Conservation (phyloP, 1,140 invertebrate genomes). For the Drosophila quadrilineata region DNA sequence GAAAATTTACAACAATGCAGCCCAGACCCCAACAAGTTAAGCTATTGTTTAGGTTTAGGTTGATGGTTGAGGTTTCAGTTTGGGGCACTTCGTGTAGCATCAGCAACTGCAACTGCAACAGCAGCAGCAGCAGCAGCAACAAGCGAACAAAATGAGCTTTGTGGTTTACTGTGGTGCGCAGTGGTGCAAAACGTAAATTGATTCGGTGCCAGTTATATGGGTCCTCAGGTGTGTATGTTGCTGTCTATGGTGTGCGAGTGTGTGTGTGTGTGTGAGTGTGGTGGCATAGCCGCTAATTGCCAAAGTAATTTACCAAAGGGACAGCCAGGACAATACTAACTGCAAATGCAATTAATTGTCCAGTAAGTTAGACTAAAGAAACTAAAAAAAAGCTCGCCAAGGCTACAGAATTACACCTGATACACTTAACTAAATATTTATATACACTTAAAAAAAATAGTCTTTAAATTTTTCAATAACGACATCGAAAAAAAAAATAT, state of each 20-base stretch:
- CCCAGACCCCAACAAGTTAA: conserved; percentile 10
- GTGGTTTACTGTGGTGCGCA: conserved; percentile 17
- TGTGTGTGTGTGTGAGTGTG: background rate
- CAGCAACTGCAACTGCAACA: background rate
- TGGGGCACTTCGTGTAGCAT: background rate
- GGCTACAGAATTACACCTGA: too few relatives aligned
- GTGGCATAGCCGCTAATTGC: conserved; percentile 56
- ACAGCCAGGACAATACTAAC: conserved; percentile 5
- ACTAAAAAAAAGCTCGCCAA: conserved; percentile 1
- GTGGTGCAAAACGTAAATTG: conserved; percentile 55
- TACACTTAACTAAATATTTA: background rate
- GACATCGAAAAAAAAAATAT: too few relatives aligned
- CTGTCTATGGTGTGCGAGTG: background rate
- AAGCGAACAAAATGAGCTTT: conserved; percentile 42
- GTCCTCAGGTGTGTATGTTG: background rate
- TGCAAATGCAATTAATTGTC: conserved; percentile 46
- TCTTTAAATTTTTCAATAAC: too few relatives aligned
- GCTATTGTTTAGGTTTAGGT: conserved; percentile 11
- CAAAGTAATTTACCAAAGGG: conserved; percentile 63
- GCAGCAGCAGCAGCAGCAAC: conserved; percentile 14
- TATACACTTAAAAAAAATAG: background rate
- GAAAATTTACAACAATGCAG: conserved; percentile 62
- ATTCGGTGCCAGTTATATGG: conserved; percentile 38
- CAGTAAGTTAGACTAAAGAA: background rate
- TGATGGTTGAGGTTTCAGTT: background rate